Base-by-base conservation (phyloP, 2,888 invertebrate genomes). In the Hypena proboscidalis region DNA sequence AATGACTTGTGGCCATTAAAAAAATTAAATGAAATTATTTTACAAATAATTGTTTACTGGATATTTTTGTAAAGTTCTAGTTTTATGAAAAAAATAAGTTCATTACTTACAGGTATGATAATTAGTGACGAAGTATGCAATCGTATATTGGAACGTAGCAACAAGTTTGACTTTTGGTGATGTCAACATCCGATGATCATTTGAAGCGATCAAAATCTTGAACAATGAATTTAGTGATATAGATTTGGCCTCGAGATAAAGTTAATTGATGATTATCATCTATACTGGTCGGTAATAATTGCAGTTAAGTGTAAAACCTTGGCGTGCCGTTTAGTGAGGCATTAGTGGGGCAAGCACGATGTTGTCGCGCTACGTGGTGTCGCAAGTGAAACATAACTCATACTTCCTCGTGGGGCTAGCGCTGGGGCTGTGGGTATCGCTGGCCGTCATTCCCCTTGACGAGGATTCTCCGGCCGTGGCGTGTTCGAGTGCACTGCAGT, bases 331-430 rank as follows among this genome's bases (percentile, higher is more conserved):
- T 19, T 39, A 10, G 5, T 11, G 14, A 21, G 13, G n/a, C 8
- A 7, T 22, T 26, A 30, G 32, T 34, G 43, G 26, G 27, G 31
- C 40, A 21, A 15, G 9, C 53, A 68, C 54, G 41, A 87, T 90
- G 88, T 68, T 88, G 67, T 85, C 88, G 4, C 86, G 91, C 9
- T 85, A 80, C 58, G 77, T 91, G 40, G 84, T 85, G 61, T 83
- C 90, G 33, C 91, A 91, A 71, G 80, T 90, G 62, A 91, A 91
- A 62, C 91, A 91, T 64, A 93, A 93, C 67, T 92, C 92, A 17
- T 93, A 91, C 74, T 91, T 93, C 69, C 74, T 93, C 45, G 77
- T 91, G 53, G 93, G 93, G 9, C 60, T 93, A 45, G 89, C 83
- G 52, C 65, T 93, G 37, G 93, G 93, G 3, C 74, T 93, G 17